phyloP scores from a whole-genome alignment of 1,140 invertebrate genomes.

The Latrodectus geometricus region DNA sequence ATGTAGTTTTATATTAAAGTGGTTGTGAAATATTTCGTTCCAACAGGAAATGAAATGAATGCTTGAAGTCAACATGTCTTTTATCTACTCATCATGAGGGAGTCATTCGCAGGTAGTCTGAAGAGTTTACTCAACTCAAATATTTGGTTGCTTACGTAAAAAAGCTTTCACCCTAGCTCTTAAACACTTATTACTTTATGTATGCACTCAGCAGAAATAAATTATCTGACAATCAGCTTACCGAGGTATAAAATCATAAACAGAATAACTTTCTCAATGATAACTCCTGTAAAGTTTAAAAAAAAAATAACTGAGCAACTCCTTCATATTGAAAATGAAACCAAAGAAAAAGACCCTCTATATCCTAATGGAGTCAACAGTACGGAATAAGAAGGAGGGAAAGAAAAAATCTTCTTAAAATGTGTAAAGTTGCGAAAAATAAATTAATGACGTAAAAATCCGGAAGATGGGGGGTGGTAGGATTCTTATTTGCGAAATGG shows the following conservation, averaged over 20 bases:
- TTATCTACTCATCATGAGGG: no score
- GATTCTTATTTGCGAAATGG: constrained; percentile 49
- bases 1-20: no score
- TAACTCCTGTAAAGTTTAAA: not conserved
- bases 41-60: no score
- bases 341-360: not conserved
- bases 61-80: no score
- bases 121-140: no score
- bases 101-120: no score
- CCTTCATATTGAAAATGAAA: constrained; percentile 11
- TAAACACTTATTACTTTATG: no score
- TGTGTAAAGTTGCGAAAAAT: constrained; percentile 13
- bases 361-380: constrained; percentile 37
- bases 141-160: no score
- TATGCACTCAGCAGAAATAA: no score
- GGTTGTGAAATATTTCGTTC: no score
- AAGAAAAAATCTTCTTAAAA: constrained; percentile 1
- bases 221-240: not conserved
- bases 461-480: constrained; percentile 7
- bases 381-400: not conserved
- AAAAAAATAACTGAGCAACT: not conserved
- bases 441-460: constrained; percentile 41
- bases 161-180: no score
- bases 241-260: not conserved
- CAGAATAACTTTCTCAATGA: not conserved